Conservation (phyloP, 2,888 invertebrate species). For the Geophilus truncorum region DNA sequence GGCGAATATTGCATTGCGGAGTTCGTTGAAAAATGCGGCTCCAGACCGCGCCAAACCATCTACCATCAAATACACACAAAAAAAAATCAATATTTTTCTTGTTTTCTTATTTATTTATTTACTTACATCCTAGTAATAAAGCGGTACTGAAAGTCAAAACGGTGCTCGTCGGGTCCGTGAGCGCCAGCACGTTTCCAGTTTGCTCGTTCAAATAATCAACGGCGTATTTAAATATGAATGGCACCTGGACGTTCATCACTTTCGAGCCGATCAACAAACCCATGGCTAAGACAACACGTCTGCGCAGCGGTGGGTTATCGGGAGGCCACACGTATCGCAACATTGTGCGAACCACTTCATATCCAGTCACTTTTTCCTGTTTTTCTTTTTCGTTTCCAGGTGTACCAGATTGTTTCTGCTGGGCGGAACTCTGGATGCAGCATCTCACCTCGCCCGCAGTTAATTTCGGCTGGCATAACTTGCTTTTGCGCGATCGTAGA, state of each 20-base stretch:
- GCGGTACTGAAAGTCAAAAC: slow-evolving; percentile 71
- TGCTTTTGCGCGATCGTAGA: neutral
- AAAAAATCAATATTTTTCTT: neutral
- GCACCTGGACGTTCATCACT: slow-evolving; percentile 83
- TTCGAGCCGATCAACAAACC: slow-evolving; percentile 76
- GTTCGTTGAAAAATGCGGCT: slow-evolving; percentile 88
- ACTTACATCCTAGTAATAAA: slow-evolving; percentile 77
- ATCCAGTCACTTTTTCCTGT: slow-evolving; percentile 59
- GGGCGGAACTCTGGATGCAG: neutral
- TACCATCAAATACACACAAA: slow-evolving; percentile 49
- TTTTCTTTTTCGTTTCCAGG: slow-evolving; percentile 31
- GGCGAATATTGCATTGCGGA: slow-evolving; percentile 96
- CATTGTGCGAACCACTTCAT: slow-evolving; percentile 82
- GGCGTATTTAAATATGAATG: slow-evolving; percentile 91
- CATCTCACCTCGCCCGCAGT: neutral
- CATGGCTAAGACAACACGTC: slow-evolving; percentile 77
- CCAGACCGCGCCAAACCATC: slow-evolving; percentile 90
- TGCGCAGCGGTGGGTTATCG: slow-evolving; percentile 68
- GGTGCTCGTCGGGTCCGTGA: slow-evolving; percentile 54
- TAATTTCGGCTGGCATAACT: neutral
- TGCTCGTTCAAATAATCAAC: slow-evolving; percentile 75
- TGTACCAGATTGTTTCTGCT: neutral
- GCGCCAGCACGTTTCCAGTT: slow-evolving; percentile 62
- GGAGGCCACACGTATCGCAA: slow-evolving; percentile 89
- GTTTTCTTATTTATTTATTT: neutral